Evolutionary conservation across 2,888 invertebrate species (phyloP).

Genomic region (Scaptomyza cyrtandrae): DNA sequence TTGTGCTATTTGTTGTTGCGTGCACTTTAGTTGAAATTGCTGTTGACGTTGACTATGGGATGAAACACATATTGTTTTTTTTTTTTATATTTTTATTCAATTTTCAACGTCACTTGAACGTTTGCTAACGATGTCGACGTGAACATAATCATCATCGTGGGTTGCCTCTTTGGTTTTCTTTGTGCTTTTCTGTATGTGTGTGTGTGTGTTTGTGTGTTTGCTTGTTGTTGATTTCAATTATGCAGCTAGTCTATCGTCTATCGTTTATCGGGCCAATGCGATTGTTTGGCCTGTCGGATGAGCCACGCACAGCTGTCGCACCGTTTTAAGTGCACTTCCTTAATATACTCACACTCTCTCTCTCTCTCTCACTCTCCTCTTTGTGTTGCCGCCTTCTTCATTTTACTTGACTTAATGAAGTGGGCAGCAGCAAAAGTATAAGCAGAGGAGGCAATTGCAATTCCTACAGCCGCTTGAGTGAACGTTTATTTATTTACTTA

Average conservation of each 20-base stretch:
- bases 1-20: conserved; percentile 65
- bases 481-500: conserved; percentile 63
- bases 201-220: no score
- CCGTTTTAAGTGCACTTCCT: conserved; percentile 70
- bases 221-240: conserved; percentile 59
- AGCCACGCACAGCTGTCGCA: conserved; percentile 69
- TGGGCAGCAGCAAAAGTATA: conserved; percentile 19
- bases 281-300: conserved; percentile 69
- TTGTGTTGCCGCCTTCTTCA: conserved; percentile 14
- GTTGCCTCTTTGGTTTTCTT: conserved; percentile 10
- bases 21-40: conserved; percentile 78
- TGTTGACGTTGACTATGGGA: conserved; percentile 68
- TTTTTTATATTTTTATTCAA: conserved; percentile 65
- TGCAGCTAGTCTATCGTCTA: conserved; percentile 59
- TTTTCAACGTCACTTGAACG: conserved; percentile 70
- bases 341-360: conserved; percentile 35
- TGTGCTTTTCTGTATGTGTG: not conserved
- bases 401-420: conserved; percentile 42
- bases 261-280: conserved; percentile 54
- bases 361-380: not conserved
- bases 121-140: conserved; percentile 42
- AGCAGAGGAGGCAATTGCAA: conserved; percentile 26
- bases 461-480: conserved; percentile 38
- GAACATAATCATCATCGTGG: conserved; percentile 24
- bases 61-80: conserved; percentile 41